phyloP scores from a whole-genome alignment of 2,888 invertebrate species.

The Chloroclysta siterata region DNA sequence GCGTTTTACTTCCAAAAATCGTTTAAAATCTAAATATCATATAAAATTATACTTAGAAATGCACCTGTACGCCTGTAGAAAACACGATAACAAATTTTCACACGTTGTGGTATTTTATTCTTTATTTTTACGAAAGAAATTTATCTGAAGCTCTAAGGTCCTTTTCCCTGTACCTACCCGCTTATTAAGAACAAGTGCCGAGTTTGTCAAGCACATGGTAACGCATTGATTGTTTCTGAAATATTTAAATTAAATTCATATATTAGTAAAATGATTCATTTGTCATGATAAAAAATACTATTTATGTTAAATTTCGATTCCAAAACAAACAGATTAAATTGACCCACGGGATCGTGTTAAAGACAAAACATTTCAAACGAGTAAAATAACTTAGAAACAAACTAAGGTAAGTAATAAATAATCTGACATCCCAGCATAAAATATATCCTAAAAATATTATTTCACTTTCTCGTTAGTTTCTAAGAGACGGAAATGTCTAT shows the following conservation, averaged over 20 bases:
- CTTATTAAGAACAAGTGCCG: no score
- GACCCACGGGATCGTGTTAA: not conserved
- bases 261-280: no score
- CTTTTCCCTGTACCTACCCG: no score
- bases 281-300: not conserved
- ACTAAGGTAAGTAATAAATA: conserved; percentile 28
- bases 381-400: conserved; percentile 22
- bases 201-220: no score
- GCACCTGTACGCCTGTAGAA: conserved; percentile 64
- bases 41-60: conserved; percentile 73
- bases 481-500: conserved; percentile 55
- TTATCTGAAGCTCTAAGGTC: not conserved
- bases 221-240: no score
- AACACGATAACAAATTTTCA: conserved; percentile 12
- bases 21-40: conserved; percentile 47
- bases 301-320: not conserved
- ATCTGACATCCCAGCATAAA: conserved; percentile 12
- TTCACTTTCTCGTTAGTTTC: conserved; percentile 12
- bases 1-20: conserved; percentile 59
- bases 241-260: no score
- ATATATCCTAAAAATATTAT: conserved; percentile 21
- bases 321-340: conserved; percentile 5
- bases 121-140: not conserved
- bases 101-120: conserved; percentile 9
- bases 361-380: conserved; percentile 11